Base-by-base conservation (phyloP, 2,888 invertebrate genomes). In the Rhaphigaster nebulosa region DNA sequence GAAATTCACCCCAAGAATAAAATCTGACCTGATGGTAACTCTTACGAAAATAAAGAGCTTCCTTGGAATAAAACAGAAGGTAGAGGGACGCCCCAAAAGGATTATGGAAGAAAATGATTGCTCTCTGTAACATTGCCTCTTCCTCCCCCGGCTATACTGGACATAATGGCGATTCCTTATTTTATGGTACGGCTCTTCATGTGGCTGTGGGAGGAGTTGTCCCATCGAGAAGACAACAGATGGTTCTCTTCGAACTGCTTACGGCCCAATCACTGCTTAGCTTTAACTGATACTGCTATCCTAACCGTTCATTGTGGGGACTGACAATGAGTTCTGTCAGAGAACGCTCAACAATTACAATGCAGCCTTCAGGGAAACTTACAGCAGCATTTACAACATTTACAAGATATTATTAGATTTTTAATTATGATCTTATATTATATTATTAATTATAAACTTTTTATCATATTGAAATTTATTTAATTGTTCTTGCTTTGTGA, bases 131-230 rank as follows among this genome's bases (percentile, higher is more conserved):
- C 45, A 50, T n/a, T n/a, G n/a, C n/a, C n/a, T 45, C 80, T 23
- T 0, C 23, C 41, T 26, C 84, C 84, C n/a, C n/a, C 45, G 84
- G 84, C 45, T 45, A 41, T 10, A 50, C 45, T 84, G 84, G 84
- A 45, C 84, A 26, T 84, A 84, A 84, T 50, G 45, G 84, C 45
- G 1, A n/a, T 50, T 84, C 45, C 45, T 84, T 84, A 84, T 84
- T 84, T 84, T 41, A 84, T 84, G 84, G 26, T 26, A 45, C 1
- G 84, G 84, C 84, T 45, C 38, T 84, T 45, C 45, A 84, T 84
- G 45, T n/a, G 13, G 84, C n/a, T 50, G 84, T 84, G 45, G 84
- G 38, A 38, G 70, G 70, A 38, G 70, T 3, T 5, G 12, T n/a
- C 1, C 41, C 84, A n/a, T 84, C n/a, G 3, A 4, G 12, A 84